Conservation (phyloP, 2,113 vertebrate species). For the Choloepus hoffmanni region DNA sequence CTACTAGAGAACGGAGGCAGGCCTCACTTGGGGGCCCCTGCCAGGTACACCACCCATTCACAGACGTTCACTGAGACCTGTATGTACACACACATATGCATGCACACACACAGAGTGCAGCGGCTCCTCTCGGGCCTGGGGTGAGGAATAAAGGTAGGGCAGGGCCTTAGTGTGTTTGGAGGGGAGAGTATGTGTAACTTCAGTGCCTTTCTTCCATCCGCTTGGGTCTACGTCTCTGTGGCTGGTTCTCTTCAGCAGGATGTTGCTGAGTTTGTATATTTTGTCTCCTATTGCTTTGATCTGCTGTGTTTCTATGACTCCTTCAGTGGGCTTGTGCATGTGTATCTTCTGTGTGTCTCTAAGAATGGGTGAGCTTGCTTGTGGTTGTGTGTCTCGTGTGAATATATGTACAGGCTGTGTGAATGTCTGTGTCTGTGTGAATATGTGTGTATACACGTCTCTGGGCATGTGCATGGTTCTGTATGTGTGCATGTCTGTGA, state of each 20-base stretch:
- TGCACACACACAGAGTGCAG: no score
- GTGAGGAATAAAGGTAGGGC: background rate
- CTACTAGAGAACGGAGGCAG: conserved; percentile 35
- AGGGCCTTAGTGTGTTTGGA: background rate
- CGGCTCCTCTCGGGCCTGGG: background rate
- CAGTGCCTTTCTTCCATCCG: no score
- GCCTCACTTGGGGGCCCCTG: background rate
- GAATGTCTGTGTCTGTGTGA: background rate
- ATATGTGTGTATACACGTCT: background rate
- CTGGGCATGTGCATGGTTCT: background rate
- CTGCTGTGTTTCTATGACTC: background rate
- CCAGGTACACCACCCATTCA: background rate
- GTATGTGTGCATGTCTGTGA: background rate
- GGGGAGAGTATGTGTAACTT: background rate
- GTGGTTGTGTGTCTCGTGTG: background rate
- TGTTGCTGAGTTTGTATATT: background rate
- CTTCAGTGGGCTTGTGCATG: background rate
- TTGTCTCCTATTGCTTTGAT: background rate
- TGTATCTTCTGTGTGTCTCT: background rate
- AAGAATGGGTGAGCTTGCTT: background rate
- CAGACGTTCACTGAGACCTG: no score
- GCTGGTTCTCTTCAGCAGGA: background rate
- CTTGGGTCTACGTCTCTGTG: background rate
- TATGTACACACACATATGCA: background rate
- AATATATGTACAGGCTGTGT: background rate